Base-by-base conservation (phyloP, 1,140 invertebrate genomes). In the Dinoponera quadriceps region DNA sequence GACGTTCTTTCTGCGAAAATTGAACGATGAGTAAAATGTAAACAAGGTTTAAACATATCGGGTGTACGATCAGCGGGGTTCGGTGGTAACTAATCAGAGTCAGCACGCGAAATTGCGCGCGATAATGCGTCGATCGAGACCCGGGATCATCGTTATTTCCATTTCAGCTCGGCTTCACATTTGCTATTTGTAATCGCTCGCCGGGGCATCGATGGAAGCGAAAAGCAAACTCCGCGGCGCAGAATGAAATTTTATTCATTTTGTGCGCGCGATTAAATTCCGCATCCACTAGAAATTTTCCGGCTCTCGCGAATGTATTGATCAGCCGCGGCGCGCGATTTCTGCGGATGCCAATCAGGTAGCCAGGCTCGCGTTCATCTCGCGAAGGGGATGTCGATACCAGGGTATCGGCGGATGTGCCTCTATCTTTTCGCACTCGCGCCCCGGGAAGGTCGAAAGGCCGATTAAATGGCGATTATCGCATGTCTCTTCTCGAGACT, bases 291-390 rank as follows among this genome's bases (percentile, higher is more conserved):
- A 25, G 29, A 66, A 77, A 65, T 77, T 65, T 16, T 25, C 11
- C 27, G n/a, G 13, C 14, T 49, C 29, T 49, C 29, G 74, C 48
- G 14, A 66, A 25, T 29, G 60, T 66, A 66, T 66, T 66, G 62
- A 77, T 77, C 66, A 66, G 38, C 11, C 18, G 14, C 13, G n/a
- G 22, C n/a, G 48, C 29, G 62, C 20, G 62, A 77, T 77, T 66
- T 77, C 62, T 66, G 29, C 60, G 60, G 62, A 66, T 77, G 60
- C 16, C 74, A 77, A 66, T 77, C 74, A 55, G 60, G 48, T 66
- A 27, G 20, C 27, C 60, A 27, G 60, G 44, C 48, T 66, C 20
- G 38, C 9, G 29, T 66, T 77, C 62, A 54, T 77, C 60, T 55
- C 74, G 48, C 29, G 29, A 66, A 44, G 48, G 16, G 22, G 27